Base-by-base conservation (phyloP, 1,140 invertebrate species). In the Calycopis cecrops region DNA sequence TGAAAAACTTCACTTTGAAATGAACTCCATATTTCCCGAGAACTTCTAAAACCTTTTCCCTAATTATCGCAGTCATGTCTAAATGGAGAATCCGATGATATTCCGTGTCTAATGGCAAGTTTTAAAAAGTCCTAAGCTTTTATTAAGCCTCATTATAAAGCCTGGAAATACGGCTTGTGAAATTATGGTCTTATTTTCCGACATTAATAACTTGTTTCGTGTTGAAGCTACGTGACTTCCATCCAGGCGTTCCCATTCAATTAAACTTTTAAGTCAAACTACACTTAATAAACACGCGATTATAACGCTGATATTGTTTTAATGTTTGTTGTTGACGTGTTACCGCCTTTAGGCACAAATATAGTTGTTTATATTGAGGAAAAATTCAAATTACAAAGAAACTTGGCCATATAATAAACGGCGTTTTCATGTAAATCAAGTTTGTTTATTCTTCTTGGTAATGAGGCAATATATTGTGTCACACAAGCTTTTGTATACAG, bases 261-360 rank as follows among this genome's bases (percentile, higher is more conserved):
- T 44, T 44, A 44, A 44, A 44, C 40, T 44, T 44, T 44, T 44
- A 44, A 16, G 14, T 44, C 16, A 44, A 44, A 44, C 40, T 44
- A 17, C 40, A 44, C 40, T 12, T 44, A 44, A 16, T 44, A 44
- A 44, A 16, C 40, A 16, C 40, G 40, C 40, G 40, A 44, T 44
- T 44, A 44, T 44, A 44, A 44, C 40, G 6, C 40, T 44, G 40
- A 44, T 44, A 16, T 16, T 16, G 40, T 44, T 44, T 14, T 44
- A 44, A 44, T 44, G 40, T 44, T 44, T 44, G 40, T 44, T 44
- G 40, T 44, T 44, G 40, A 16, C 40, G 40, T 44, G 40, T 44
- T 44, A 16, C 40, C 40, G 40, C 40, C 40, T 28, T 28, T 28
- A 3, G 40, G 16, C 16, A 44, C 12, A 16, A 44, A 44, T 44